These are phyloP conservation scores for Brachylomia viminalis DNA, from an alignment of 2,888 invertebrate genomes.

Conservation along the genomic window DNA sequence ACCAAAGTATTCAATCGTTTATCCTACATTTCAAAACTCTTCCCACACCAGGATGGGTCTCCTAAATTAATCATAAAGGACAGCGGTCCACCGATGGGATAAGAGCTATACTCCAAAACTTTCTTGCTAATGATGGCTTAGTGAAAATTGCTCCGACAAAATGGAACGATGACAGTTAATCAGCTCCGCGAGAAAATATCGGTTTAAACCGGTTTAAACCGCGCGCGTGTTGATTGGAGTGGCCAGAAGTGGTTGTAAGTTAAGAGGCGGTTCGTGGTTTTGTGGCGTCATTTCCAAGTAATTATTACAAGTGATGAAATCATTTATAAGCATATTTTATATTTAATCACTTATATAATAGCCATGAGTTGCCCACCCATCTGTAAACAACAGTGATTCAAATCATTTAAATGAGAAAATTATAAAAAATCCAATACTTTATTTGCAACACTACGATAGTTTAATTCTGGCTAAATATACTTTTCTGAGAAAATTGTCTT, in stretches of 20 bases:
- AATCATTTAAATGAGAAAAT: neutral
- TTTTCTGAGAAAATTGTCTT: neutral
- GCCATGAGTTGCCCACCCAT: neutral
- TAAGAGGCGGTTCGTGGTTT: constrained; percentile 4
- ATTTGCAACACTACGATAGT: neutral
- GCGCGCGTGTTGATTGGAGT: constrained; percentile 8
- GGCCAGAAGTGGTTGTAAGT: constrained; percentile 14
- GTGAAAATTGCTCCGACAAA: constrained; percentile 80
- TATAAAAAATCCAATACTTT: neutral
- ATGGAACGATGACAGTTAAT: constrained; percentile 65
- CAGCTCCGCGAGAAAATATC: constrained; percentile 57
- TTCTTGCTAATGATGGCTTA: constrained; percentile 81
- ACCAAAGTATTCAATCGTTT: constrained; percentile 1
- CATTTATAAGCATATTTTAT: neutral
- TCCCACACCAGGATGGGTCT: constrained; percentile 50
- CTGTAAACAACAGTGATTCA: neutral
- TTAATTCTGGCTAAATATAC: neutral
- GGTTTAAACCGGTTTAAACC: constrained; percentile 31
- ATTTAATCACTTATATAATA: neutral
- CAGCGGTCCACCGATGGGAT: constrained; percentile 76
- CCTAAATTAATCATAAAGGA: constrained; percentile 84
- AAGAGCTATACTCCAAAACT: constrained; percentile 80
- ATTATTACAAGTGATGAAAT: neutral
- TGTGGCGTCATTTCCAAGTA: constrained; percentile 11
- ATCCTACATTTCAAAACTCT: constrained; percentile 31